Base-by-base conservation (phyloP, 2,797 vertebrate species). In the Diplodus sargus region DNA sequence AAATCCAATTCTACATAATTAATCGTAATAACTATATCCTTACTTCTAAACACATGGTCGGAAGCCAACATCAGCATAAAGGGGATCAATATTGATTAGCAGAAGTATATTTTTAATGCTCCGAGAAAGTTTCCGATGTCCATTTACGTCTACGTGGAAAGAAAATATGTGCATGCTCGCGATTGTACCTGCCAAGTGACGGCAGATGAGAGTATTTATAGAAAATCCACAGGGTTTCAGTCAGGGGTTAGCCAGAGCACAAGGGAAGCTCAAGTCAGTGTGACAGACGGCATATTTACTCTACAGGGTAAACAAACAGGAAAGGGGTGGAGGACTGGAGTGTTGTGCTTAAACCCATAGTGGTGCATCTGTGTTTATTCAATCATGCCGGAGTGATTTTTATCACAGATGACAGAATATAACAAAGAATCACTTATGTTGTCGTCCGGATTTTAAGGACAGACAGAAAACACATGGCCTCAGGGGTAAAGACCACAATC, bases 1-100 rank as follows among this genome's bases (percentile, higher is more conserved):
- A 90, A 93, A 94, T 94, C 93, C 85, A 91, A 85, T 90, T 92
- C 39, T 63, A 71, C 57, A 67, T 72, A 84, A 92, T 89, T 85
- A 87, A 89, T 93, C 70, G 71, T 81, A 62, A 83, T 69, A 77
- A 86, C 74, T 79, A 28, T 51, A 65, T 67, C 7, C 14, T 76
- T 64, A 28, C 73, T 28, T 58, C 39, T 13, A 60, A 70, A 69
- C 25, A 34, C 47, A 25, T 25, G n/a, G 43, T 58, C 15, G 76
- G 25, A 72, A 66, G 56, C 82, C 66, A 20, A 57, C 56, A 51
- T 30, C 43, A 22, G 22, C 25, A 49, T 18, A 20, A 52, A 63
- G 48, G 14, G 22, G 39, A 39, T 39, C 43, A 67, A 53, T 3
- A 18, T 15, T 47, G 2, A n/a, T 52, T 18, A 0, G 16, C 60